Percentiles rank a stretch among this genome's conserved stretches.
Conservation (phyloP, 35 echinoderm and acorn worm genomes). For the Patiria miniata region DNA sequence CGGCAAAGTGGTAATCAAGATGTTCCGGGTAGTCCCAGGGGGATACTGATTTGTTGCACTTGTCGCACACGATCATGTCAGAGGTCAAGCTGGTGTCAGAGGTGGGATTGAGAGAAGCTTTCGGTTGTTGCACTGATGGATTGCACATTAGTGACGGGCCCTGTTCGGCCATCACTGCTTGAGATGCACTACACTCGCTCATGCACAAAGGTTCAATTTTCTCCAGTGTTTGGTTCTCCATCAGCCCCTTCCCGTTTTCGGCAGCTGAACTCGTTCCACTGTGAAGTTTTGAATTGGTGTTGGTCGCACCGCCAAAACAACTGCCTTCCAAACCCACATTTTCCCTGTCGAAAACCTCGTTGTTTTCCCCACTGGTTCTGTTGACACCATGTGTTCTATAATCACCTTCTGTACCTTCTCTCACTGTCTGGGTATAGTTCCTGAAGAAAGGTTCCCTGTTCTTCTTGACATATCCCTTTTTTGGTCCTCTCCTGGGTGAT, state of each 20-base stretch:
- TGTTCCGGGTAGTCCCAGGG: slow-evolving; percentile 94
- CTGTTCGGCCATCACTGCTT: background rate
- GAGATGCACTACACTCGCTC: background rate
- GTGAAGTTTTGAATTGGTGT: background rate
- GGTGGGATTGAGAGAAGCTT: background rate
- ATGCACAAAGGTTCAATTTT: too few species aligned
- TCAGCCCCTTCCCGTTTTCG: background rate
- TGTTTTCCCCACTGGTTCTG: background rate
- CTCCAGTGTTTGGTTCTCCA: background rate
- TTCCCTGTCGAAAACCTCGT: too few species aligned
- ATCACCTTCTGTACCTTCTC: background rate
- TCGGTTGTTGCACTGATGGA: background rate
- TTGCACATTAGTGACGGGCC: background rate
- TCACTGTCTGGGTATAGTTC: background rate
- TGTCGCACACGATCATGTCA: slow-evolving; percentile 80
- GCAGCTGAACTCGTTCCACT: background rate
- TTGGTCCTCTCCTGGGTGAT: background rate
- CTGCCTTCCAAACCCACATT: too few species aligned
- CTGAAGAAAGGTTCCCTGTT: background rate
- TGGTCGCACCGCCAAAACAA: too few species aligned
- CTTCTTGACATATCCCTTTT: background rate
- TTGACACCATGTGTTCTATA: background rate
- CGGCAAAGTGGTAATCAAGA: slow-evolving; percentile 87
- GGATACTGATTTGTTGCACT: slow-evolving; percentile 63
- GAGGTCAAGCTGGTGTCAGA: background rate